phyloP scores from a whole-genome alignment of 2,113 vertebrate genomes.

The Vombatus ursinus region DNA sequence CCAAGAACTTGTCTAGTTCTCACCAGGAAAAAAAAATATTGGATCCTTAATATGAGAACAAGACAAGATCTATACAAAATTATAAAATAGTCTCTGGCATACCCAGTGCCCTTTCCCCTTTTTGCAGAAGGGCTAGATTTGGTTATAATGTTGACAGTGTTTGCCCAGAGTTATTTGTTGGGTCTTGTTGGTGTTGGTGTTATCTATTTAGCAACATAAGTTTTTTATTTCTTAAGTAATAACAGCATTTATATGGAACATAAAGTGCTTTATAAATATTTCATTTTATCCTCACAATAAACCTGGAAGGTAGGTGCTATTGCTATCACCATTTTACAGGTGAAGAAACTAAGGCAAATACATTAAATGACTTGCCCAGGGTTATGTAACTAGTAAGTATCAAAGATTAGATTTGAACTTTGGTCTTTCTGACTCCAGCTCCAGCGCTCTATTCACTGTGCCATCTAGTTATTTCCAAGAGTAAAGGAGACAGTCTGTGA shows the following conservation, averaged over 20 bases:
- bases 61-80: not conserved
- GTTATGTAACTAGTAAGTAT: conserved; percentile 16
- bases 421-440: not conserved
- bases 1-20: not conserved
- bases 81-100: not conserved
- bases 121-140: not conserved
- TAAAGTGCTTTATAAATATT: conserved; percentile 24
- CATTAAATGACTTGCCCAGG: conserved; percentile 56
- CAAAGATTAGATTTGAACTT: conserved; percentile 52
- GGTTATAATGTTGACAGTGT: not conserved
- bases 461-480: conserved; percentile 7
- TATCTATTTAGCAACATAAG: not conserved
- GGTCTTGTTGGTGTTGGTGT: not conserved
- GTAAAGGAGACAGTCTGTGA: not conserved
- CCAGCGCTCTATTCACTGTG: not conserved
- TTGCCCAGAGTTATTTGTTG: not conserved
- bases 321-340: conserved; percentile 21
- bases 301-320: not conserved
- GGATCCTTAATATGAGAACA: not conserved
- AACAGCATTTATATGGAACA: not conserved
- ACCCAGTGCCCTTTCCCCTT: not conserved
- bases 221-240: conserved; percentile 6
- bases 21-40: not conserved
- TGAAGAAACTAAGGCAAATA: not conserved
- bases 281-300: conserved; percentile 25